Conservation (phyloP, 2,113 vertebrate species). For the Ardeotis arabs region DNA sequence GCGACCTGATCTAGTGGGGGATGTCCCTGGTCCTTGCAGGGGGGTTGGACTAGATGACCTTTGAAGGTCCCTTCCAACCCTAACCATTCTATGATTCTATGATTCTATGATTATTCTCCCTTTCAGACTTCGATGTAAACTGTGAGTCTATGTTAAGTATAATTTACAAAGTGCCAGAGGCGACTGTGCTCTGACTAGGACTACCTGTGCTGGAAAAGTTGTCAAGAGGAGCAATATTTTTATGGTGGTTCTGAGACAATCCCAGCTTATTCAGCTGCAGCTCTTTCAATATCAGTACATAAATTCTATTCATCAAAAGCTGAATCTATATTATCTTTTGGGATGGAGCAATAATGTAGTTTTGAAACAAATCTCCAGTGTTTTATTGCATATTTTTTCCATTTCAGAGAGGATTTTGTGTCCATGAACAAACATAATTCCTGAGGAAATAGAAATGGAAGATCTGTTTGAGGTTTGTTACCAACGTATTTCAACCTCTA, state of each 20-base stretch:
- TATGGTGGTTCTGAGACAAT: background rate
- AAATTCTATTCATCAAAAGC: background rate
- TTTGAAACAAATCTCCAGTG: background rate
- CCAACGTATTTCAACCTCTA: background rate
- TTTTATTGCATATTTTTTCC: background rate
- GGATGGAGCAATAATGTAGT: background rate
- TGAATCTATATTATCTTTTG: background rate
- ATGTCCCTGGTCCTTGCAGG: too few species aligned
- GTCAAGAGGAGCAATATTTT: background rate
- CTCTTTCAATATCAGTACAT: background rate
- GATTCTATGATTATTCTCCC: too few species aligned
- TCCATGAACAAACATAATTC: background rate
- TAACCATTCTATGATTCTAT: too few species aligned
- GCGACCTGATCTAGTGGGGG: too few species aligned
- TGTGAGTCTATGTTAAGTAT: background rate
- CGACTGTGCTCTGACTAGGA: background rate
- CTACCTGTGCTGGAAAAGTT: background rate
- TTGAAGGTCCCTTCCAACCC: too few species aligned
- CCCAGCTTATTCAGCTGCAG: background rate
- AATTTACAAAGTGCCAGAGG: background rate
- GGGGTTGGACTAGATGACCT: too few species aligned
- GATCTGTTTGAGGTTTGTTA: background rate
- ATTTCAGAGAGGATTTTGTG: background rate
- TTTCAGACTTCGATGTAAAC: background rate
- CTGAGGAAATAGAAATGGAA: background rate